Percentiles rank a stretch among this genome's conserved stretches.
Conservation (phyloP, 2,888 invertebrate species). For the Tillus elongatus region DNA sequence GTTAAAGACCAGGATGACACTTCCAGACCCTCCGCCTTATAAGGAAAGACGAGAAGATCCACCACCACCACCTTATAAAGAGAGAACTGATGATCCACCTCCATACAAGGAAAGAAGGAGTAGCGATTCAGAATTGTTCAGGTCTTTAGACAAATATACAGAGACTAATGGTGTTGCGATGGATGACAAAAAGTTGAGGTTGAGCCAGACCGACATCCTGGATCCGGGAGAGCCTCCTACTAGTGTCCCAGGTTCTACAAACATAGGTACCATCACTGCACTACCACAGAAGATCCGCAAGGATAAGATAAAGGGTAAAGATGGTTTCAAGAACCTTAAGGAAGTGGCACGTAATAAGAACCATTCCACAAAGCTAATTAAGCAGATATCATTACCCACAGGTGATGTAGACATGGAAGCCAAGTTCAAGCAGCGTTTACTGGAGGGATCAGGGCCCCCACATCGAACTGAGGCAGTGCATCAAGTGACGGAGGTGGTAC, state of each 20-base stretch:
- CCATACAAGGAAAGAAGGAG: constrained; percentile 44
- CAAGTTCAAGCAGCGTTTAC: constrained; percentile 50
- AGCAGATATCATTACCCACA: constrained; percentile 40
- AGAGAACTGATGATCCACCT: constrained; percentile 25
- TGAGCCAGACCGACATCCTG: constrained; percentile 45
- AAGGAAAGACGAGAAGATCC: background rate
- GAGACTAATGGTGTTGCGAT: constrained; percentile 53
- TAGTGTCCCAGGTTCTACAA: constrained; percentile 57
- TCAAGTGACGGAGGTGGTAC: constrained; percentile 21
- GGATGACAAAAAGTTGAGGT: constrained; percentile 56
- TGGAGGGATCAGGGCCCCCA: constrained; percentile 41
- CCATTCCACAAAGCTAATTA: background rate
- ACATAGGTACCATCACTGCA: constrained; percentile 54
- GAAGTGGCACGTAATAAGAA: constrained; percentile 43
- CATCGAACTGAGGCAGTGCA: constrained; percentile 30
- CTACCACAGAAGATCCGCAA: constrained; percentile 39
- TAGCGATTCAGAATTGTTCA: constrained; percentile 44
- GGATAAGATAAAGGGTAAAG: constrained; percentile 38
- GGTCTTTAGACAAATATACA: constrained; percentile 32
- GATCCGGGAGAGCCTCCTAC: constrained; percentile 30
- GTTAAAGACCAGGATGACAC: background rate
- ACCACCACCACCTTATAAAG: background rate
- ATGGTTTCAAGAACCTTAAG: constrained; percentile 34
- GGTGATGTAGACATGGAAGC: constrained; percentile 47
- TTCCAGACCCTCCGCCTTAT: background rate